phyloP scores from a whole-genome alignment of 2,888 invertebrate genomes.

The Psylliodes chrysocephalus region DNA sequence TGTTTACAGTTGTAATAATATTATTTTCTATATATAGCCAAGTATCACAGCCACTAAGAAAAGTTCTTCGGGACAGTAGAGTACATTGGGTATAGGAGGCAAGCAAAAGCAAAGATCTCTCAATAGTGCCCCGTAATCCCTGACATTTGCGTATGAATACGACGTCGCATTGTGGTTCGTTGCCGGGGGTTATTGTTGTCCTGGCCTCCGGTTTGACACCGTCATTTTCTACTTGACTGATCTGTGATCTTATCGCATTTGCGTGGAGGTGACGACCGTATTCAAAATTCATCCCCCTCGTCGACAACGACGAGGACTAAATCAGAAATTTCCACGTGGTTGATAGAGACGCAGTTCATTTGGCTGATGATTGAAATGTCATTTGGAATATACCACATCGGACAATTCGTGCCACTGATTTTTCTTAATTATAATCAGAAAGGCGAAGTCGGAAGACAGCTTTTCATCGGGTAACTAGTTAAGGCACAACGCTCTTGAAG shows the following conservation, averaged over 20 bases:
- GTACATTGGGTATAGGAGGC: conserved; percentile 12
- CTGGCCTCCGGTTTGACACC: conserved; percentile 63
- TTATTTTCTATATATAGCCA: too few species aligned
- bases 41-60: not conserved
- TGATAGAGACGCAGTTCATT: conserved; percentile 29
- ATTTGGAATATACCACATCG: conserved; percentile 14
- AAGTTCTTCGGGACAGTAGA: conserved; percentile 13
- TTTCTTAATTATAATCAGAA: not conserved
- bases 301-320: conserved; percentile 44
- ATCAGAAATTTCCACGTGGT: conserved; percentile 44
- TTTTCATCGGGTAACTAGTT: conserved; percentile 10
- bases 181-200: conserved; percentile 59
- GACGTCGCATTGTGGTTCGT: conserved; percentile 51
- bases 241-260: conserved; percentile 62
- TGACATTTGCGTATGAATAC: conserved; percentile 63
- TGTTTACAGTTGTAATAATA: too few species aligned
- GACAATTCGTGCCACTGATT: conserved; percentile 5
- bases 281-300: conserved; percentile 48
- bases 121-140: conserved; percentile 55
- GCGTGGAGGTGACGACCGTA: conserved; percentile 55
- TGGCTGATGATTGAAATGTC: conserved; percentile 30
- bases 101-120: conserved; percentile 29
- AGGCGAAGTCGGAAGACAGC: too few species aligned
- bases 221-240: conserved; percentile 65
- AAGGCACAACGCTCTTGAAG: too few species aligned